Conservation (phyloP, 2,113 vertebrate genomes). For the Silurus meridionalis region DNA sequence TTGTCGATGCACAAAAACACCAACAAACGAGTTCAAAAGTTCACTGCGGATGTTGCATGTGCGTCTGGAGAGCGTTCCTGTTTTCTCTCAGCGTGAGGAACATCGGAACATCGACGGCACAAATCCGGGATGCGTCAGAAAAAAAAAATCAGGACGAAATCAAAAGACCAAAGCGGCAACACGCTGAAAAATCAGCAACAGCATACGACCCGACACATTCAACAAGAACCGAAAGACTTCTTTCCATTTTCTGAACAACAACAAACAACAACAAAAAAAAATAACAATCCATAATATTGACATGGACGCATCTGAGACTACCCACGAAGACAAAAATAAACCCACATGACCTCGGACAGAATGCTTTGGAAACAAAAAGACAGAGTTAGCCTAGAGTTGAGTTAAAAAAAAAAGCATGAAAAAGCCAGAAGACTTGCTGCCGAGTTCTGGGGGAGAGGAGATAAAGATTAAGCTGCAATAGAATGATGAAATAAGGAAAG, state of each 20-base stretch:
- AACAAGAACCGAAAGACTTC: neutral
- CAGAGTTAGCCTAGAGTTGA: neutral
- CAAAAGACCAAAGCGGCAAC: neutral
- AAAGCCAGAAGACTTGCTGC: neutral
- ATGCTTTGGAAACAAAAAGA: neutral
- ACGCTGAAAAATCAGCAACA: slow-evolving; percentile 7
- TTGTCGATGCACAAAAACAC: neutral
- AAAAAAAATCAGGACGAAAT: neutral
- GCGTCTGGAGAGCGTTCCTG: neutral
- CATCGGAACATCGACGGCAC: neutral
- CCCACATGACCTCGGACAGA: slow-evolving; percentile 1
- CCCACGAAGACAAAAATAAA: slow-evolving; percentile 23
- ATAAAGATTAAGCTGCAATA: slow-evolving; percentile 10
- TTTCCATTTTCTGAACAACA: neutral
- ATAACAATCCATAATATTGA: slow-evolving; percentile 11
- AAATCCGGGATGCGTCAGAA: neutral
- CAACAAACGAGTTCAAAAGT: neutral
- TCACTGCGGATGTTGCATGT: neutral
- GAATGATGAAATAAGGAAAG: slow-evolving; percentile 22
- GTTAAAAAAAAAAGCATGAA: neutral
- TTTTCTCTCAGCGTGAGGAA: neutral
- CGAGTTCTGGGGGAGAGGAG: slow-evolving; percentile 19
- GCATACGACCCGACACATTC: slow-evolving; percentile 2
- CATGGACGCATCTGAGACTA: neutral
- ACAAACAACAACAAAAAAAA: neutral